Evolutionary conservation across 2,888 invertebrate genomes (phyloP).

Genomic region (Linhomoeus sp.): DNA sequence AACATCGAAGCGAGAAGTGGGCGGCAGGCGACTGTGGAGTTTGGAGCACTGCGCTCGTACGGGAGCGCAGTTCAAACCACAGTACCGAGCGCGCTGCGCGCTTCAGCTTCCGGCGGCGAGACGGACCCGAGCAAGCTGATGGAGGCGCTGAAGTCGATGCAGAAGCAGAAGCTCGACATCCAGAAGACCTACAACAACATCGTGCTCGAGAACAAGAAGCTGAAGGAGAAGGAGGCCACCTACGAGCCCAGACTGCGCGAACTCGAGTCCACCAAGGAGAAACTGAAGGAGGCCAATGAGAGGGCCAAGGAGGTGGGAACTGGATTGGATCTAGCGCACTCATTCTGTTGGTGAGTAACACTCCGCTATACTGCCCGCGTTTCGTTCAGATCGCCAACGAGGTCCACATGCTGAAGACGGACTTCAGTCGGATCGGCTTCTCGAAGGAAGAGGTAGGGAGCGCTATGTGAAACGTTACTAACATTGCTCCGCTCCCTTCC

Average conservation of each 20-base stretch:
- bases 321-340: neutral
- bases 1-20: neutral
- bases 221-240: neutral
- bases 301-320: neutral
- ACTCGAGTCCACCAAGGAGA: neutral
- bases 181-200: constrained; percentile 3
- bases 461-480: too few species aligned
- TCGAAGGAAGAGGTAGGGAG: neutral
- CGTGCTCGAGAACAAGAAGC: constrained; percentile 3
- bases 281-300: neutral
- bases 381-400: neutral
- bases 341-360: neutral
- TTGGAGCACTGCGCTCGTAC: too few species aligned
- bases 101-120: neutral
- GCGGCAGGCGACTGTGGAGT: too few species aligned
- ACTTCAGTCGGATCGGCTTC: neutral
- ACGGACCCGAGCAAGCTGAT: neutral
- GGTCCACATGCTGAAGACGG: neutral
- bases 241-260: constrained; percentile 1
- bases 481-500: too few species aligned
- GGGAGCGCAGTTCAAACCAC: too few species aligned
- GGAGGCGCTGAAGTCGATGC: constrained; percentile 1
- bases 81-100: too few species aligned
- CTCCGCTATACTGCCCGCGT: neutral
- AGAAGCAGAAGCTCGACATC: constrained; percentile 3